A percentile compares a stretch with the other conserved stretches of the same genome.
These are phyloP conservation scores for Tangachromis dhanisi DNA, from an alignment of 2,113 vertebrate genomes.

Conservation along the genomic window DNA sequence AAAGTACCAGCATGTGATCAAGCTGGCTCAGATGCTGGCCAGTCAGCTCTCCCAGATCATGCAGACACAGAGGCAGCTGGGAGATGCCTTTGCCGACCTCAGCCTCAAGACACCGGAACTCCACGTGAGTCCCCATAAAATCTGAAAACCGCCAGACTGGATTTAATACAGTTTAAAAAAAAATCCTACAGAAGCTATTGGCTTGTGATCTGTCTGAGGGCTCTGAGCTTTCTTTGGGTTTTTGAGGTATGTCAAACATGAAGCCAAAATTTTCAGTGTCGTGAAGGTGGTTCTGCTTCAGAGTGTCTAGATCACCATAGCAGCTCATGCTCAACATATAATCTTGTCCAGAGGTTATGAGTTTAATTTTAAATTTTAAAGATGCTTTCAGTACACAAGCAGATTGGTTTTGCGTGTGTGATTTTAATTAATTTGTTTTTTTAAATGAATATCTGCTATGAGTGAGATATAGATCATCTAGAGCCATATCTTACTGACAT, in stretches of 20 bases:
- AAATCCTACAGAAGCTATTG: background rate
- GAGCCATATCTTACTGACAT: background rate
- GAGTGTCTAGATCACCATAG: background rate
- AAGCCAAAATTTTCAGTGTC: background rate
- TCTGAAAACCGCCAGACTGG: background rate
- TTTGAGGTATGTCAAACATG: background rate
- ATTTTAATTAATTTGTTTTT: background rate
- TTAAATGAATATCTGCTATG: background rate
- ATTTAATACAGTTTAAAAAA: background rate
- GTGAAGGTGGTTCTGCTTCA: background rate
- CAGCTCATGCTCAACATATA: background rate
- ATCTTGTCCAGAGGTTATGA: background rate
- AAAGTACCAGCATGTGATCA: constrained; percentile 91
- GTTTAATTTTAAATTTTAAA: background rate
- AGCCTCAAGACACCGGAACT: constrained; percentile 96
- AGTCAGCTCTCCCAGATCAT: constrained; percentile 90
- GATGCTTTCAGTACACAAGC: background rate
- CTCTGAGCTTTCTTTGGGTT: background rate
- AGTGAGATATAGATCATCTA: background rate
- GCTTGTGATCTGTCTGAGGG: background rate
- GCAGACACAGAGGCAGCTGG: constrained; percentile 92
- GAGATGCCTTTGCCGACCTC: constrained; percentile 94
- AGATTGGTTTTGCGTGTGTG: background rate
- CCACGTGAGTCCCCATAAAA: constrained; percentile 76
- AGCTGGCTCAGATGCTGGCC: constrained; percentile 86